Percentiles rank a stretch among this genome's conserved stretches.
These are phyloP conservation scores for Lophura swinhoii DNA, from an alignment of 2,797 vertebrate species.

Conservation along the genomic window DNA sequence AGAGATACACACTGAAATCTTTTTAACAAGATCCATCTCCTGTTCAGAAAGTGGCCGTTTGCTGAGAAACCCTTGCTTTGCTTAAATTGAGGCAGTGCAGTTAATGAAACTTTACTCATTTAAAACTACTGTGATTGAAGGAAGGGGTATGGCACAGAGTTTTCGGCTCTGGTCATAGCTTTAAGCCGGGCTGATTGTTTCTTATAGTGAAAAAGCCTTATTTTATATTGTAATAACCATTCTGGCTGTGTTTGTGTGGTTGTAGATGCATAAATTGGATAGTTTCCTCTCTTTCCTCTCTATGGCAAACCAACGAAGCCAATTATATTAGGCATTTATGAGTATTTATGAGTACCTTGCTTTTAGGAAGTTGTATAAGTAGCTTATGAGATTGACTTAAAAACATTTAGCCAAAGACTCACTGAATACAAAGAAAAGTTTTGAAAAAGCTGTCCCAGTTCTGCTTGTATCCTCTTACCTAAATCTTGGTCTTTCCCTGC, in stretches of 20 bases:
- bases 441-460: not conserved
- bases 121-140: not conserved
- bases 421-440: fast-evolving
- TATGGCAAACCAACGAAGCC: not conserved
- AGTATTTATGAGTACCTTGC: not conserved
- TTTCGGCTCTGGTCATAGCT: not conserved
- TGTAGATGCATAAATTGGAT: not conserved
- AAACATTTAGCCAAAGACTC: not conserved
- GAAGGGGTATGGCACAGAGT: not conserved
- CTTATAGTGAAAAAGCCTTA: not conserved
- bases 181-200: not conserved
- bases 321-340: not conserved
- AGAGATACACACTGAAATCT: not conserved
- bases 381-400: not conserved
- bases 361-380: not conserved
- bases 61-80: not conserved
- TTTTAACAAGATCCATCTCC: fast-evolving
- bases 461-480: not conserved
- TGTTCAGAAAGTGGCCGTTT: not conserved
- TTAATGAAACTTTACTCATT: not conserved
- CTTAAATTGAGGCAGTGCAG: not conserved
- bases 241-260: not conserved
- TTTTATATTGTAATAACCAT: not conserved
- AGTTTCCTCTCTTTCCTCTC: not conserved
- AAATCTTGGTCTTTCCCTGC: not conserved